Percentiles rank a stretch among this genome's conserved stretches.
Conservation (phyloP, 2,113 vertebrate species). For the Propithecus coquereli region DNA sequence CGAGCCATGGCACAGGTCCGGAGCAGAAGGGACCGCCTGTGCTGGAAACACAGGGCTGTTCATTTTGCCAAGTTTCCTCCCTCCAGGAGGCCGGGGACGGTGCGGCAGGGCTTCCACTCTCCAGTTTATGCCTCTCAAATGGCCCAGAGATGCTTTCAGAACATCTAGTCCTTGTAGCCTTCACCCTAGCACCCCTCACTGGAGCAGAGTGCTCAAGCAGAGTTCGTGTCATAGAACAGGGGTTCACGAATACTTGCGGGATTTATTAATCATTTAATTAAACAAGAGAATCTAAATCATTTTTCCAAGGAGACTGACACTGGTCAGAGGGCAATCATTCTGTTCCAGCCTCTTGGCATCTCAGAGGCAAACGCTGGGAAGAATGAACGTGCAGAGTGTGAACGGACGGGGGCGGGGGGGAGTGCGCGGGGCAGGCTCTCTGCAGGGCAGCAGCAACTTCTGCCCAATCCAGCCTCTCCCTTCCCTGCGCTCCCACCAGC, state of each 20-base stretch:
- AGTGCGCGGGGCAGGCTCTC: neutral
- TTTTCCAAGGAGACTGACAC: neutral
- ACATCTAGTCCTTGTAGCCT: neutral
- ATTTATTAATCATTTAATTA: neutral
- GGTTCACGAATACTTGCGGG: neutral
- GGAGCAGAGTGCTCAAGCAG: too few species aligned
- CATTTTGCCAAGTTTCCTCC: neutral
- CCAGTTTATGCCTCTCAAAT: neutral
- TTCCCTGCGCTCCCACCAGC: neutral
- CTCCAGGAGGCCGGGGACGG: neutral
- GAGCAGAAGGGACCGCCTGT: neutral
- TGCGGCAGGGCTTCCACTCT: neutral
- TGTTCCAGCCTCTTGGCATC: neutral
- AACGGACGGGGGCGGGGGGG: neutral
- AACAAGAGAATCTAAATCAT: neutral
- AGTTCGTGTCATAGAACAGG: too few species aligned
- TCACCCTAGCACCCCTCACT: neutral
- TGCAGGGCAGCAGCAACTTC: neutral
- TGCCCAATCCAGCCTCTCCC: neutral
- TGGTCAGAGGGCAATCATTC: neutral
- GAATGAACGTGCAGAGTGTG: neutral
- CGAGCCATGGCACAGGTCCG: too few species aligned
- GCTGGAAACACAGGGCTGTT: neutral
- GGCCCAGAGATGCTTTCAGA: neutral
- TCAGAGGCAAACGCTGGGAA: neutral